phyloP scores from a whole-genome alignment of 2,113 vertebrate species.

The Chloroceryle aenea region DNA sequence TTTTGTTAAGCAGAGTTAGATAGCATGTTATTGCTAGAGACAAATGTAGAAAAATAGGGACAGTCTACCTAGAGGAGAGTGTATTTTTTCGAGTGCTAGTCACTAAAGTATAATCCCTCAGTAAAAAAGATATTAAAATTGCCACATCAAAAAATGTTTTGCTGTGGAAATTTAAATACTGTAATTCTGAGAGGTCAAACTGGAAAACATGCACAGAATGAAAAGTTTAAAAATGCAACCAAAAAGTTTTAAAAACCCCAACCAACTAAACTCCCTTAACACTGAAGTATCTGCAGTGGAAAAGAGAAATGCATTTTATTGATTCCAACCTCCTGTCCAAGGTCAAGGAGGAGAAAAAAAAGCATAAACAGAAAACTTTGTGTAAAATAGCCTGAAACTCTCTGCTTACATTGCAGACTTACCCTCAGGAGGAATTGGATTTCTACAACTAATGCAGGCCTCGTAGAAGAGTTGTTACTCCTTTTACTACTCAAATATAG shows the following conservation, averaged over 20 bases:
- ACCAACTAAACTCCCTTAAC: not conserved
- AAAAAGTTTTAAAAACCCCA: not conserved
- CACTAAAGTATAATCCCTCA: not conserved
- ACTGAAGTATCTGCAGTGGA: not conserved
- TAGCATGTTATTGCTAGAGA: not conserved
- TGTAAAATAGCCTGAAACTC: not conserved
- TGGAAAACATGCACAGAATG: not conserved
- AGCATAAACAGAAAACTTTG: not conserved
- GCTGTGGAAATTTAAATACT: not conserved
- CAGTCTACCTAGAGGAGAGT: not conserved
- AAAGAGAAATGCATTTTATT: conserved; percentile 37
- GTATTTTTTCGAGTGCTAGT: not conserved
- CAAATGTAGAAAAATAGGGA: not conserved
- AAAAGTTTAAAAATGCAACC: not conserved
- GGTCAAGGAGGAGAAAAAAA: not conserved
- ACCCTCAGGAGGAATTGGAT: not conserved
- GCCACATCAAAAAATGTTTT: not conserved
- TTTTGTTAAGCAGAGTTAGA: not conserved
- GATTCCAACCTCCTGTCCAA: conserved; percentile 27
- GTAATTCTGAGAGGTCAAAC: not conserved
- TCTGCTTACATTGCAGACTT: not conserved
- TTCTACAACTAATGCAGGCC: not conserved
- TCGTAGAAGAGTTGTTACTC: accelerated
- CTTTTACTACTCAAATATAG: not conserved
- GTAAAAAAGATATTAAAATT: not conserved